These are phyloP conservation scores for Ochotona princeps DNA, from an alignment of 2,113 vertebrate species.

Conservation along the genomic window DNA sequence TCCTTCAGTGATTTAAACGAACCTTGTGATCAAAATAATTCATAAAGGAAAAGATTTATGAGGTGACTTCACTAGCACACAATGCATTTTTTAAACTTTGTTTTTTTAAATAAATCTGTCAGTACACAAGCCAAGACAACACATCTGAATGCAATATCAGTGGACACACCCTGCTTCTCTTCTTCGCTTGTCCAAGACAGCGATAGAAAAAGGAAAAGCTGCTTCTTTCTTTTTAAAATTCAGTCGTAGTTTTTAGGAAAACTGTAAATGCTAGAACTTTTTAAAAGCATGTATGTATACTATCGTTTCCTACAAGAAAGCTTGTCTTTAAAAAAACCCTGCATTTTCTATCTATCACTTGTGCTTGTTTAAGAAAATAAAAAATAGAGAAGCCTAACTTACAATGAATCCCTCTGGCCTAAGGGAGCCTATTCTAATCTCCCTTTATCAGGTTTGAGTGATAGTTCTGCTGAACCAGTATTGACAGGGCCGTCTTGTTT, in stretches of 20 bases:
- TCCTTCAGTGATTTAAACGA: constrained; percentile 88
- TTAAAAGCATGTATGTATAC: constrained; percentile 57
- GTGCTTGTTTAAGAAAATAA: constrained; percentile 77
- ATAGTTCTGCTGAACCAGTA: constrained; percentile 85
- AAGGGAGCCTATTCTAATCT: constrained; percentile 85
- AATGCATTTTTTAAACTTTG: constrained; percentile 88
- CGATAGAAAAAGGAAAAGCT: constrained; percentile 77
- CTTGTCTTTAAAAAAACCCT: constrained; percentile 73
- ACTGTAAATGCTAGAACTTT: constrained; percentile 55
- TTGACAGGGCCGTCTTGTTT: constrained; percentile 86
- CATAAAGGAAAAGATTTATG: constrained; percentile 90
- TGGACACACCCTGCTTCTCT: constrained; percentile 87
- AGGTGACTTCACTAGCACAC: constrained; percentile 89
- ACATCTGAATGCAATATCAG: constrained; percentile 92
- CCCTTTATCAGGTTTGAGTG: constrained; percentile 85
- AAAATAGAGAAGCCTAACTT: constrained; percentile 81
- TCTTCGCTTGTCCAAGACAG: constrained; percentile 82
- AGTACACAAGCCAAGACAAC: constrained; percentile 89
- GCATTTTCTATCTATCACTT: constrained; percentile 72
- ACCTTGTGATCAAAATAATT: constrained; percentile 90
- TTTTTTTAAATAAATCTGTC: constrained; percentile 89
- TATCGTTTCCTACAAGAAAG: constrained; percentile 66
- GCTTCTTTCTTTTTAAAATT: constrained; percentile 74
- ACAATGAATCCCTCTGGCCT: constrained; percentile 83
- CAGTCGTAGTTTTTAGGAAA: constrained; percentile 68